Evolutionary conservation across 2,797 vertebrate genomes (phyloP), one percentile per base, ranked within the genome.

Genomic region (Yasuhikotakia modesta): DNA sequence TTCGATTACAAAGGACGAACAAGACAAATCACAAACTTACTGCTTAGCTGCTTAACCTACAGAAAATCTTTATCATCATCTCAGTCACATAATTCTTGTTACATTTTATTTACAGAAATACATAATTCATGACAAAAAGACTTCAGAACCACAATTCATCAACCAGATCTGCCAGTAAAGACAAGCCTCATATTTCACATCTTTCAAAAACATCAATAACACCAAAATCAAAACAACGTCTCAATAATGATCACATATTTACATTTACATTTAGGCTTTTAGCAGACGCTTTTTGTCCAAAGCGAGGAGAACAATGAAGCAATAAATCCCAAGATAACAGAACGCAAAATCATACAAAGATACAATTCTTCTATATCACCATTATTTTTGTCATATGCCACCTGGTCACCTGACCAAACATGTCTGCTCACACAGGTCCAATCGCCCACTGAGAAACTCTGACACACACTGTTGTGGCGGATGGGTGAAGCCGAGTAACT

Each of bases 401-500:
- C n/a, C n/a, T n/a, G n/a, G n/a, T n/a, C n/a, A n/a, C 63, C 50
- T 76, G 39, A n/a, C 6, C n/a, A 55, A 50, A 58, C 53, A 43
- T 22, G 68, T 16, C 53, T 69, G 46, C 78, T 24, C 74, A 70
- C 60, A 53, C 55, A 83, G 57, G 68, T 13, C 69, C 11, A 52
- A n/a, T n/a, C 17, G 48, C 30, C 63, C 60, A 71, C 17, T 45
- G 27, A 50, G 27, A 74, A 53, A n/a, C 45, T 2, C 60, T 43
- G 5, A 58, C 61, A 66, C 71, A 48, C 19, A 58, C 45, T 68
- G 63, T 73, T 58, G 77, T 66, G 78, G 65, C 66, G 72, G 64
- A n/a, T n/a, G 80, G 80, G 82, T 64, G 82, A 74, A 83, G 78
- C 72, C 46, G 75, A 74, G 72, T 65, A 76, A 85, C 81, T 83